Base-by-base conservation (phyloP, 2,797 vertebrate species). In the Tenualosa ilisha region DNA sequence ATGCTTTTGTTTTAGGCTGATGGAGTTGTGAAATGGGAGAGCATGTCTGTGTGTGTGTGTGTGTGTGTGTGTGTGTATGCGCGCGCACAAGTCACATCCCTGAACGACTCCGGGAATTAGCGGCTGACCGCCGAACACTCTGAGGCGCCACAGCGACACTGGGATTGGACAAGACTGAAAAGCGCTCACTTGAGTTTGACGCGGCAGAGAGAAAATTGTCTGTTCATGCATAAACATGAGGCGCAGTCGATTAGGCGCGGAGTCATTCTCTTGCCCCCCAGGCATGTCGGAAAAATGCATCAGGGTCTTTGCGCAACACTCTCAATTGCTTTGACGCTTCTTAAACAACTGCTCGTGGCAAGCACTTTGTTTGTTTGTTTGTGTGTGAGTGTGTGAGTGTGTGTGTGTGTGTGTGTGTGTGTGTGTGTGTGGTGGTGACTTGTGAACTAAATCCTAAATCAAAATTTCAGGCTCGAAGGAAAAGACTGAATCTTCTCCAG, bases 1-100 rank as follows among this genome's bases (percentile, higher is more conserved):
- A 75, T 40, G 68, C 68, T 20, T 40, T 83, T 87, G 72, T 86
- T 88, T 53, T 82, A 2, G 82, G 24, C 31, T 24, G 46, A 83
- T 31, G 6, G 63, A 11, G 24, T 5, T 3, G 26, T 8, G 7
- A 6, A 5, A n/a, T 24, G 63, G 7, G 63, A n/a, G 12, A 20
- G 61, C 7, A n/a, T n/a, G n/a, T n/a, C n/a, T n/a, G n/a, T n/a
- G n/a, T n/a, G 56, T 11, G 51, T 53, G 51, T 13, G 51, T 53
- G 9, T 2, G 12, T 24, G 9, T 24, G 24, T n/a, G 24, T 65
- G 63, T 2, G 63, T 24, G 63, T 7, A 5, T 65, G n/a, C 24
- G n/a, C 0, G 63, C 24, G 63, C 11, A 12, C 51, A 15, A 75
- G 68, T 75, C 37, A 43, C 37, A 31, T 75, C 68, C 68, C 68